Conservation (phyloP, 2,888 invertebrate genomes). For the Napeogenes inachia region DNA sequence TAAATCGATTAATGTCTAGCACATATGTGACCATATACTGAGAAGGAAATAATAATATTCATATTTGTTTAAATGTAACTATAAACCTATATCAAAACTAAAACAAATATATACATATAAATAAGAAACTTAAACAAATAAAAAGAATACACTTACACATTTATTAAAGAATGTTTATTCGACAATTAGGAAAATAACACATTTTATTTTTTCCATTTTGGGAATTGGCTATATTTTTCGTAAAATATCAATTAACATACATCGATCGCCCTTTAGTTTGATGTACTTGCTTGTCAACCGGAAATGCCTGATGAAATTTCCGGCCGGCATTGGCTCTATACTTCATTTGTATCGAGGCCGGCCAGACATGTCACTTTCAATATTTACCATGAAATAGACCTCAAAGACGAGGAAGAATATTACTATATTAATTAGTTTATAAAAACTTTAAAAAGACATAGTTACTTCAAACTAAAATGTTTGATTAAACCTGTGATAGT, state of each 20-base stretch:
- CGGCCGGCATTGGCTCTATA: conserved; percentile 51
- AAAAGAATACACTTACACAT: too few species aligned
- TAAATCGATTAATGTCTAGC: too few species aligned
- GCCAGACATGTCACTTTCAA: conserved; percentile 49
- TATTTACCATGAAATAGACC: conserved; percentile 41
- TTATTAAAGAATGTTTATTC: too few species aligned
- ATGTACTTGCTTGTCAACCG: conserved; percentile 32
- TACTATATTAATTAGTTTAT: not conserved
- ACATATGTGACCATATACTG: too few species aligned
- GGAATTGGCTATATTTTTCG: not conserved
- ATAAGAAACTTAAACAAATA: too few species aligned
- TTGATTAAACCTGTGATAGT: too few species aligned
- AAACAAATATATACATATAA: too few species aligned
- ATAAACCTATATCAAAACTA: too few species aligned
- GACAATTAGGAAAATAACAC: too few species aligned
- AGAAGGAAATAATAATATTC: too few species aligned
- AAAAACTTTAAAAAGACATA: not conserved
- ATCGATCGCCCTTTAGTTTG: not conserved
- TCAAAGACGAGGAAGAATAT: conserved; percentile 42
- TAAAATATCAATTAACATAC: not conserved
- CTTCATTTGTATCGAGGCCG: conserved; percentile 50
- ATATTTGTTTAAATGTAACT: too few species aligned
- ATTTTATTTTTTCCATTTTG: not conserved
- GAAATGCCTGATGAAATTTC: conserved; percentile 44
- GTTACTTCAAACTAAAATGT: too few species aligned